Evolutionary conservation across 2,113 vertebrate genomes (phyloP).

Genomic region (Agapornis roseicollis): DNA sequence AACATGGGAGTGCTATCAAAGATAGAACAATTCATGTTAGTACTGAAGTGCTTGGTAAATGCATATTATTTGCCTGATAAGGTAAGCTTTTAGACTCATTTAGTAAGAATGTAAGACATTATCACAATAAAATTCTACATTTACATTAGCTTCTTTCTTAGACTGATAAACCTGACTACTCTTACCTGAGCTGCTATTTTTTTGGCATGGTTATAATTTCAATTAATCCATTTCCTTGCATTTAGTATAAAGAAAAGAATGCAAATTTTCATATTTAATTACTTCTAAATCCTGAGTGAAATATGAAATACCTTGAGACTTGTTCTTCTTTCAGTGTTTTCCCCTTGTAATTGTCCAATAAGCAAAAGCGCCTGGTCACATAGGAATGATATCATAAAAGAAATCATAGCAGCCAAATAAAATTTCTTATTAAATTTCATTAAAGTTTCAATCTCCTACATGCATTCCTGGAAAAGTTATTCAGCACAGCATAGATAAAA

Average conservation of each 20-base stretch:
- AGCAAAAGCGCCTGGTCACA: not conserved
- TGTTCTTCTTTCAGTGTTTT: not conserved
- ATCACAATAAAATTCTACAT: not conserved
- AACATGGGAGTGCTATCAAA: not conserved
- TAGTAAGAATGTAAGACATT: not conserved
- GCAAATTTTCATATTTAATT: not conserved
- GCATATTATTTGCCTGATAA: accelerated
- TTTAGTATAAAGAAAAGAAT: not conserved
- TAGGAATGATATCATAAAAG: not conserved
- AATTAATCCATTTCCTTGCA: not conserved
- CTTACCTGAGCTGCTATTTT: not conserved
- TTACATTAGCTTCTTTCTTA: not conserved
- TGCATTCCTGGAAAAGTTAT: not conserved
- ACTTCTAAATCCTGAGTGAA: not conserved
- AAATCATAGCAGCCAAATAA: not conserved
- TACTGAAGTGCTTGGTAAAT: not conserved
- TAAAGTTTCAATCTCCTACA: not conserved
- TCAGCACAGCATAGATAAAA: not conserved
- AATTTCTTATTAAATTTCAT: not conserved
- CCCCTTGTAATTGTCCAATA: not conserved
- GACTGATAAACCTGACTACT: not conserved
- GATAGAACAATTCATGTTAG: not conserved
- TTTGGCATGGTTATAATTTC: not conserved
- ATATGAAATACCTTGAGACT: not conserved
- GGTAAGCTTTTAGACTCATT: not conserved